Conservation (phyloP, 2,113 vertebrate species). For the Bubo bubo region DNA sequence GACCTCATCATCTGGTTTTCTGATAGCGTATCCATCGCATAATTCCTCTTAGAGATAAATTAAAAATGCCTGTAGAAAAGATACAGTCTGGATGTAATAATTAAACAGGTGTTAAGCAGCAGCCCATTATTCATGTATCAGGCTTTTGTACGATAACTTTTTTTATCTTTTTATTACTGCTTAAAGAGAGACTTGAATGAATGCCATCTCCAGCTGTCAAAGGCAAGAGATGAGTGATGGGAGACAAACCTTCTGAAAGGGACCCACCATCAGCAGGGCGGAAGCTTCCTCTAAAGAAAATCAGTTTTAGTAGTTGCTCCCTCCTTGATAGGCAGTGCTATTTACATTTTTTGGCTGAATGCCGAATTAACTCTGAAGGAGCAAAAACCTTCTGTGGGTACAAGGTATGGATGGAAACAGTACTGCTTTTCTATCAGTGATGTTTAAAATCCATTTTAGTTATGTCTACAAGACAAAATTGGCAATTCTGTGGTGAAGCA, state of each 20-base stretch:
- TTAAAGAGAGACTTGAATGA: background rate
- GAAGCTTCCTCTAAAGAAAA: background rate
- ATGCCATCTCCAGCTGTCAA: background rate
- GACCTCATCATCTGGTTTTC: background rate
- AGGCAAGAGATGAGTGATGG: background rate
- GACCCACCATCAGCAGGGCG: background rate
- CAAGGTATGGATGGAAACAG: background rate
- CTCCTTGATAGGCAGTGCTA: background rate
- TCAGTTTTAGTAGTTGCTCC: background rate
- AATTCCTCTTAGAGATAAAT: constrained; percentile 1
- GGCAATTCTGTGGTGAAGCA: background rate
- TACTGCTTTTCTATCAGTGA: background rate
- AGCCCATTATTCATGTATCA: background rate
- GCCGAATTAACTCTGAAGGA: background rate
- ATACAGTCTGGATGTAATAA: background rate
- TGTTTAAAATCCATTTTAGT: background rate
- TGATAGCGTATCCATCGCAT: background rate
- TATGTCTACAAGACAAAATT: background rate
- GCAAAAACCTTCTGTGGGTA: background rate
- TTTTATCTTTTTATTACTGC: background rate
- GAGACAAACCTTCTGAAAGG: background rate
- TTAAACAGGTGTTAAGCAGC: background rate
- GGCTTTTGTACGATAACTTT: background rate
- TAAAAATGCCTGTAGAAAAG: background rate
- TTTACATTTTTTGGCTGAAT: background rate